Base-by-base conservation (phyloP, 1,140 invertebrate species). In the Coenobita brevimanus region DNA sequence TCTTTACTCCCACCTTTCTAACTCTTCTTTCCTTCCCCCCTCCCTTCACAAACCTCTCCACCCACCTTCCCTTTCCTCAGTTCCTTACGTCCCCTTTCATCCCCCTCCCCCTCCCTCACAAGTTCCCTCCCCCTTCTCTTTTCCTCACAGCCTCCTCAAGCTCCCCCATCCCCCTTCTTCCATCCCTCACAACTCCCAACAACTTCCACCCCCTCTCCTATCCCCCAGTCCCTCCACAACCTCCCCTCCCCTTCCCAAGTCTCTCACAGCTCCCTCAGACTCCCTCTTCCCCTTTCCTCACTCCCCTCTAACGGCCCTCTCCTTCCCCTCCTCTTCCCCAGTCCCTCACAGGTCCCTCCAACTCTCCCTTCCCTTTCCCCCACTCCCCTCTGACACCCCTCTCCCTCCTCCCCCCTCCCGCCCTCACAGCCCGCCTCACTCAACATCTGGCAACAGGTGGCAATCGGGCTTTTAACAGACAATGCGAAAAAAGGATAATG, bases 391-490 rank as follows among this genome's bases (percentile, higher is more conserved):
- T 6, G 60, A n/a, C 36, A n/a, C 33, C 10, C 21, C 33, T 13
- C 41, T 78, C 21, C 78, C 54, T 33, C 73, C 36, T 78, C 41
- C 21, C 78, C 54, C 30, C 33, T 80, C 24, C 78, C 8, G 1
- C 78, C 54, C n/a, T n/a, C 50, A 1, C 2, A n/a, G 27, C 76
- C n/a, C 76, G 84, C 43, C 64, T 73, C 84, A 81, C 62, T 60
- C 41, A 78, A 87, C 84, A 87, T 80, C 78, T 81, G 84, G 84
- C 84, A 87, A 87, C 84, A 87, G 84, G 84, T 87, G 84, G 84
- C 84, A 80, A 87, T 87, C 84, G 84, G 78, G 76, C 84, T 87
- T 87, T 87, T 87, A 87, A 87, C 84, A 87, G 84, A 87, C 84
- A 87, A 87, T 87, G 84, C 84, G 84, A 87, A 87, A 87, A 87